A percentile compares a stretch with the other conserved stretches of the same genome.
Conservation (phyloP, 2,113 vertebrate species). For the Esox niger region DNA sequence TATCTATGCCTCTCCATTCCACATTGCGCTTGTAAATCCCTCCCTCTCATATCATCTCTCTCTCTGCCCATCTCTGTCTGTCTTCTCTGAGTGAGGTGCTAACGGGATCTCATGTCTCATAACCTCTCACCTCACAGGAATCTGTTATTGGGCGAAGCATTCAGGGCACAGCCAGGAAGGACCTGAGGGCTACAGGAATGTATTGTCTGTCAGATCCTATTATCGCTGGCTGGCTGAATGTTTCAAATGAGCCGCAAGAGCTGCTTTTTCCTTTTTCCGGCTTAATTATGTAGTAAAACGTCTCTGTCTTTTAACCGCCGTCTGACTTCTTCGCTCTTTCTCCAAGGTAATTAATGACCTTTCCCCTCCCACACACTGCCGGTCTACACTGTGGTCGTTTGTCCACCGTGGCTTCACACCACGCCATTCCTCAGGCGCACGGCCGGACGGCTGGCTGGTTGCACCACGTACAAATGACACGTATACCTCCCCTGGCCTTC, state of each 20-base stretch:
- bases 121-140: not conserved
- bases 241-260: conserved; percentile 42
- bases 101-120: too few relatives aligned
- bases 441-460: not conserved
- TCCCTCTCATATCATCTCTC: not conserved
- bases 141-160: conserved; percentile 16
- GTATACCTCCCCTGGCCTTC: not conserved
- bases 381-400: too few relatives aligned
- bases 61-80: not conserved
- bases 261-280: conserved; percentile 45
- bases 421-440: not conserved
- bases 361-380: not conserved
- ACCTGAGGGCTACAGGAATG: conserved; percentile 38
- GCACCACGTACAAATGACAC: not conserved
- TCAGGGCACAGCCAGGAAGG: conserved; percentile 33
- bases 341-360: conserved; percentile 40
- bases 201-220: conserved; percentile 52
- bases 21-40: too few relatives aligned
- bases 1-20: not conserved
- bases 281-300: conserved; percentile 62
- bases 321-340: not conserved
- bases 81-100: too few relatives aligned
- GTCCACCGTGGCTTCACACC: too few relatives aligned
- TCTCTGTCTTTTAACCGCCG: conserved; percentile 6
- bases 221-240: conserved; percentile 32